A percentile compares a stretch with the other conserved stretches of the same genome.
Evolutionary conservation across 2,888 invertebrate species (phyloP).

Genomic region (Pristionchus maxplancki): DNA sequence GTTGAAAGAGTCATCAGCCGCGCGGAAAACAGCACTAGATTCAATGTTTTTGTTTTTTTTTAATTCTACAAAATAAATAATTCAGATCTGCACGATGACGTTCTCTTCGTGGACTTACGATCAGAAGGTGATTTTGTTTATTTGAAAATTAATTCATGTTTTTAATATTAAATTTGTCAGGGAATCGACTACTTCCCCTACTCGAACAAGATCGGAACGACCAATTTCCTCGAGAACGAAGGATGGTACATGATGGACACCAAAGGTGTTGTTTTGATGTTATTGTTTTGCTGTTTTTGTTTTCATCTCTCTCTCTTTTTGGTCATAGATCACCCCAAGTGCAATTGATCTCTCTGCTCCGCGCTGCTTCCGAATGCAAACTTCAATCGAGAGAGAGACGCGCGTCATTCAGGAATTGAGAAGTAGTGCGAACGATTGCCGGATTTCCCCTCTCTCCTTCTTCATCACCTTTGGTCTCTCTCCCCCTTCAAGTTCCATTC

Average conservation of each 20-base stretch:
- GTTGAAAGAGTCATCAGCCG: not conserved
- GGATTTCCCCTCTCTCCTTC: not conserved
- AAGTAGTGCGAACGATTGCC: not conserved
- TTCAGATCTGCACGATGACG: conserved; percentile 75
- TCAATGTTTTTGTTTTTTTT: not conserved
- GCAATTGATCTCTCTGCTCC: not conserved
- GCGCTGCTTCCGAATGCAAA: not conserved
- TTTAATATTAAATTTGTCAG: not conserved
- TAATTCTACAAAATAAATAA: not conserved
- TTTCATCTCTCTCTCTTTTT: not conserved
- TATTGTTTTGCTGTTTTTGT: not conserved
- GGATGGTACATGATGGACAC: conserved; percentile 76
- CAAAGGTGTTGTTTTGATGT: conserved; percentile 56
- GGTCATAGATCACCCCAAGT: not conserved
- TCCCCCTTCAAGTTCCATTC: not conserved
- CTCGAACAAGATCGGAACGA: conserved; percentile 73
- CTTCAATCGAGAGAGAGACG: not conserved
- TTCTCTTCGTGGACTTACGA: conserved; percentile 77
- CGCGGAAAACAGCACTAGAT: too few relatives aligned
- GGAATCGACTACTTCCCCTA: conserved; percentile 76
- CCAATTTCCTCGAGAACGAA: conserved; percentile 76
- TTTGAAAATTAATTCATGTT: not conserved
- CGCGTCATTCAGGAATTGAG: not conserved
- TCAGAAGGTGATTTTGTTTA: conserved; percentile 58
- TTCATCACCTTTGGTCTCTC: conserved; percentile 16